These are phyloP conservation scores for Acipenser ruthenus DNA, from an alignment of 2,797 vertebrate genomes.

Conservation along the genomic window DNA sequence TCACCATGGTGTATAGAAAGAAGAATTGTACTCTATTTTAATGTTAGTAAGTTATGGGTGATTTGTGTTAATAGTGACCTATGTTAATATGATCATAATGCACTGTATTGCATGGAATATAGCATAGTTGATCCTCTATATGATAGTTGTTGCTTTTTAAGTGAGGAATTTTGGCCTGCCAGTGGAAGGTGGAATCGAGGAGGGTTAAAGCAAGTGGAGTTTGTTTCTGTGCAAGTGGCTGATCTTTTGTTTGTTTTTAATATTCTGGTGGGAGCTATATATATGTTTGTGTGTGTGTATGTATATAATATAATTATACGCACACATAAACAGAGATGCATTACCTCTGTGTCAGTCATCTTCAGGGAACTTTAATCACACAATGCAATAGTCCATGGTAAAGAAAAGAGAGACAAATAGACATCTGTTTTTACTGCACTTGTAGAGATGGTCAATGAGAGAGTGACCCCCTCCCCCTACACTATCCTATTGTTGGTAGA, in stretches of 20 bases:
- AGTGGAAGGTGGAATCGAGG: slow-evolving; percentile 17
- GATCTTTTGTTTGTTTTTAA: not conserved
- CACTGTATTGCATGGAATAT: too few relatives aligned
- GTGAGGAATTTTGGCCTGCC: too few relatives aligned
- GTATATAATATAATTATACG: slow-evolving; percentile 4
- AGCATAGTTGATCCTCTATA: too few relatives aligned
- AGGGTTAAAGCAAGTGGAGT: slow-evolving; percentile 31
- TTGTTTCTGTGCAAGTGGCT: slow-evolving; percentile 28
- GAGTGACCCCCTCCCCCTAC: slow-evolving; percentile 39
- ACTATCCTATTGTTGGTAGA: slow-evolving; percentile 39
- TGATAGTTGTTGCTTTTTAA: too few relatives aligned
- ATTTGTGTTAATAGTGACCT: too few relatives aligned
- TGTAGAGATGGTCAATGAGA: slow-evolving; percentile 41
- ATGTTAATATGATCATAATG: too few relatives aligned
- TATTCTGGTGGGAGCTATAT: too few relatives aligned
- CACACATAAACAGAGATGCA: slow-evolving; percentile 50
- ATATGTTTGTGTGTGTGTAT: too few relatives aligned
- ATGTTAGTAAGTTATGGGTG: too few relatives aligned
- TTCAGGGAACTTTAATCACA: slow-evolving; percentile 84
- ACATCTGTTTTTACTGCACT: slow-evolving; percentile 23
- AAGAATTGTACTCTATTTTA: too few relatives aligned
- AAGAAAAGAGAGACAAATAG: slow-evolving; percentile 30
- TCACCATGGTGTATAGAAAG: too few relatives aligned
- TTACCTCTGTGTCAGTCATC: slow-evolving; percentile 65
- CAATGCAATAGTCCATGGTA: slow-evolving; percentile 56